phyloP scores from a whole-genome alignment of 2,797 vertebrate species.

The Schizothorax lantsangensis region DNA sequence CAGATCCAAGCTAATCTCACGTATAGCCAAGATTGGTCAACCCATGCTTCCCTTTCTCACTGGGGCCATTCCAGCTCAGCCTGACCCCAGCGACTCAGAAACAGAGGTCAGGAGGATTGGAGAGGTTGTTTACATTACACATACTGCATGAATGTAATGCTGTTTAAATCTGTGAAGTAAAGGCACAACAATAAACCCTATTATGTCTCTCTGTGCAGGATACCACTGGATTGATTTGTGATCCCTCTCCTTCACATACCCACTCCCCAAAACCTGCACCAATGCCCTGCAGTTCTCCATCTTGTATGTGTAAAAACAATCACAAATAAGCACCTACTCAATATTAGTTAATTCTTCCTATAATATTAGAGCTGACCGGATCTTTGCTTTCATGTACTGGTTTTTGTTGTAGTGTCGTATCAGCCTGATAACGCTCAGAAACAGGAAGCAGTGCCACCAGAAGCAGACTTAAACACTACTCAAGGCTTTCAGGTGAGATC shows the following conservation, averaged over 20 bases:
- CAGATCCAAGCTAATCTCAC: constrained; percentile 86
- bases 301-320: constrained; percentile 28
- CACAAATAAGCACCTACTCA: not conserved
- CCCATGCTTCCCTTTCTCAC: constrained; percentile 84
- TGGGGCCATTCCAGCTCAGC: constrained; percentile 73
- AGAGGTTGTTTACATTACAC: not conserved
- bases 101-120: constrained; percentile 73
- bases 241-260: constrained; percentile 56
- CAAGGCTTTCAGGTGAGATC: constrained; percentile 18
- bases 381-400: not conserved
- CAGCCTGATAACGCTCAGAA: constrained; percentile 9
- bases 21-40: constrained; percentile 88
- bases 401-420: constrained; percentile 5
- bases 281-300: constrained; percentile 43
- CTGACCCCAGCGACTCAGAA: constrained; percentile 82
- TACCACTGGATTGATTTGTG: constrained; percentile 60
- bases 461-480: not conserved
- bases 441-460: not conserved
- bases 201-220: constrained; percentile 67
- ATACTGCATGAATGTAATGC: not conserved
- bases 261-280: constrained; percentile 61
- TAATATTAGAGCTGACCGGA: not conserved
- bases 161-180: not conserved
- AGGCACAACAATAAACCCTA: not conserved
- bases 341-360: not conserved